These are phyloP conservation scores for Hylaeus volcanicus DNA, from an alignment of 1,140 invertebrate species.

Conservation along the genomic window DNA sequence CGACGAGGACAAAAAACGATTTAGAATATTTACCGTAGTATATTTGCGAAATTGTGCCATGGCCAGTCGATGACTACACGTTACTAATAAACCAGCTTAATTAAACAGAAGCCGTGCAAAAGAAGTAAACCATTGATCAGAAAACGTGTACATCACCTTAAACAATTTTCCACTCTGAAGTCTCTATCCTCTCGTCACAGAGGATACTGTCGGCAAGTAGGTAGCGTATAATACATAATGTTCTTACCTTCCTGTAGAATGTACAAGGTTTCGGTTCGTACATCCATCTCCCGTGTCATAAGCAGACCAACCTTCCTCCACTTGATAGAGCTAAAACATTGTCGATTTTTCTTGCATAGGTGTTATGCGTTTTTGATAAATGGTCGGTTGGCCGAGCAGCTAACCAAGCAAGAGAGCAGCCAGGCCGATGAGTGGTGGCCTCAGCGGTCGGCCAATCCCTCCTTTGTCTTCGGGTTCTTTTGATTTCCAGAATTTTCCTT, in stretches of 20 bases:
- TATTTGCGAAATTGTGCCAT: too few relatives aligned
- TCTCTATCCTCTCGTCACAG: conserved; percentile 48
- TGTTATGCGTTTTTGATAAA: conserved; percentile 72
- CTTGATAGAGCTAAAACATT: conserved; percentile 65
- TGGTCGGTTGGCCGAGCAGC: conserved; percentile 49
- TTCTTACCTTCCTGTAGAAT: conserved; percentile 64
- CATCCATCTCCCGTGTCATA: conserved; percentile 73
- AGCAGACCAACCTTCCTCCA: conserved; percentile 61
- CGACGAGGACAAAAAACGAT: too few relatives aligned
- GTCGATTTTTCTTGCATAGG: conserved; percentile 73
- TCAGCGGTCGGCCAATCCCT: not conserved
- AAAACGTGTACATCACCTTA: not conserved
- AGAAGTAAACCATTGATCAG: too few relatives aligned
- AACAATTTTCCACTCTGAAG: conserved; percentile 44
- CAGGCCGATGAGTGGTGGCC: not conserved
- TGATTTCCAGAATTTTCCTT: conserved; percentile 6
- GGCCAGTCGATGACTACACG: not conserved
- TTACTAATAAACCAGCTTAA: not conserved
- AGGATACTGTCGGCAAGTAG: conserved; percentile 47
- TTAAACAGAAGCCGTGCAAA: not conserved
- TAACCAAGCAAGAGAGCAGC: conserved; percentile 15
- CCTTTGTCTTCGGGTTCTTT: conserved; percentile 21
- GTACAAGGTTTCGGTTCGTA: conserved; percentile 67
- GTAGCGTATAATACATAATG: conserved; percentile 71
- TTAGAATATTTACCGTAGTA: too few relatives aligned